Evolutionary conservation across 2,888 invertebrate species (phyloP).

Genomic region (Eudasyphora cyanicolor): DNA sequence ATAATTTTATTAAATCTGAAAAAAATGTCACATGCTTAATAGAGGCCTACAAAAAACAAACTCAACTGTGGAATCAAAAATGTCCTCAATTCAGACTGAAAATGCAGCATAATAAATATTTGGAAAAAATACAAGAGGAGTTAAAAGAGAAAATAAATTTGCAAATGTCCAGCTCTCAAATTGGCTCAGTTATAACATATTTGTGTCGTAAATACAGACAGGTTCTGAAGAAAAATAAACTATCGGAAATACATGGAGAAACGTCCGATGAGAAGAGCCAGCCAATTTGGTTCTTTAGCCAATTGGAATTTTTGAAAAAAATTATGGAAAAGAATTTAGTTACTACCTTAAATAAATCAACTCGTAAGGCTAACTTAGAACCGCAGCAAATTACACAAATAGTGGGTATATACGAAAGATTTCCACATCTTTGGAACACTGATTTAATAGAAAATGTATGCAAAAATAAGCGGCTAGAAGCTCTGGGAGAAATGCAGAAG

Average conservation of each 20-base stretch:
- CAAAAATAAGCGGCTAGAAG: slow-evolving; percentile 56
- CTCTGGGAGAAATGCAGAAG: slow-evolving; percentile 47
- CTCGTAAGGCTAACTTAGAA: slow-evolving; percentile 38
- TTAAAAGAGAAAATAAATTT: not conserved
- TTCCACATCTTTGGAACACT: slow-evolving; percentile 56
- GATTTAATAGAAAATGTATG: slow-evolving; percentile 57
- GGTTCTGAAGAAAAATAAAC: too few species aligned
- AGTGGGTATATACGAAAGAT: slow-evolving; percentile 48
- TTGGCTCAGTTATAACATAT: not conserved
- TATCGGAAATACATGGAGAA: not conserved
- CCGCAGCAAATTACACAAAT: slow-evolving; percentile 56
- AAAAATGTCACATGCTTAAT: not conserved
- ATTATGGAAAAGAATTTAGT: not conserved
- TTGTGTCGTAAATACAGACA: not conserved
- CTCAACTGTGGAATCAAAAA: slow-evolving; percentile 41
- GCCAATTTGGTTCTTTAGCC: not conserved
- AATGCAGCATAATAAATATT: too few species aligned
- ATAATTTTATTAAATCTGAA: too few species aligned
- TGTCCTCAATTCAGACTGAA: too few species aligned
- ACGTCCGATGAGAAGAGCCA: not conserved
- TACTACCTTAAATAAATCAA: not conserved
- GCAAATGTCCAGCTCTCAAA: not conserved
- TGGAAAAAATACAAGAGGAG: slow-evolving; percentile 13
- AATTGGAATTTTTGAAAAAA: not conserved
- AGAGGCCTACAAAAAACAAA: slow-evolving; percentile 15